Evolutionary conservation across 1,140 invertebrate species (phyloP).

Genomic region (Bombus sibiricus): DNA sequence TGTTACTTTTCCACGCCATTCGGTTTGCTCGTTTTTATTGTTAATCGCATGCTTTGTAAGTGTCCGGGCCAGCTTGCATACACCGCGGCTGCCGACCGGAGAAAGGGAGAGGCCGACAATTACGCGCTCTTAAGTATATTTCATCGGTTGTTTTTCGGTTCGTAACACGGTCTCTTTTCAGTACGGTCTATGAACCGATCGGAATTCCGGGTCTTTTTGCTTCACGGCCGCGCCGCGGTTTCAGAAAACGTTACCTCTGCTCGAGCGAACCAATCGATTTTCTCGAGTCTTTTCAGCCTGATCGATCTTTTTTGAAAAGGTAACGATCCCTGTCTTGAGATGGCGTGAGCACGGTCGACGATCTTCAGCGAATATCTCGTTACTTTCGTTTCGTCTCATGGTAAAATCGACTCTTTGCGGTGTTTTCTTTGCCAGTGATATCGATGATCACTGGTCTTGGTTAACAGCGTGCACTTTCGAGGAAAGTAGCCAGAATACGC

Average conservation of each 20-base stretch:
- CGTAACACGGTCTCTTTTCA: neutral
- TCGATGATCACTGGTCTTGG: neutral
- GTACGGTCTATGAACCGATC: neutral
- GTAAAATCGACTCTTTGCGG: neutral
- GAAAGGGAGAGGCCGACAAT: conserved; percentile 27
- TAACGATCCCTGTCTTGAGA: neutral
- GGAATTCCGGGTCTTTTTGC: neutral
- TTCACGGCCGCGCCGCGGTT: neutral
- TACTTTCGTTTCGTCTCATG: neutral
- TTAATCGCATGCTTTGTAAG: conserved; percentile 55
- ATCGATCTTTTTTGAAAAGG: neutral
- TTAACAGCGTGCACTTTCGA: neutral
- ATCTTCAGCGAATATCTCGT: neutral
- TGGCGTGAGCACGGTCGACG: no score
- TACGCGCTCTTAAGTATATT: conserved; percentile 26
- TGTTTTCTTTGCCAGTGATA: neutral
- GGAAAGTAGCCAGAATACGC: no score
- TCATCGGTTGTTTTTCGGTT: conserved; percentile 19
- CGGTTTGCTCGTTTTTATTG: conserved; percentile 32
- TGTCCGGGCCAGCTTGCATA: conserved; percentile 11
- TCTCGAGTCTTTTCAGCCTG: neutral
- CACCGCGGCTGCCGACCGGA: neutral
- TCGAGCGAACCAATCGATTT: neutral
- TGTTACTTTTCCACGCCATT: conserved; percentile 16
- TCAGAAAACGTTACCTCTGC: neutral